Percentiles rank a stretch among this genome's conserved stretches.
phyloP scores from a whole-genome alignment of 1,140 invertebrate genomes.

The Neomicropteryx cornuta region DNA sequence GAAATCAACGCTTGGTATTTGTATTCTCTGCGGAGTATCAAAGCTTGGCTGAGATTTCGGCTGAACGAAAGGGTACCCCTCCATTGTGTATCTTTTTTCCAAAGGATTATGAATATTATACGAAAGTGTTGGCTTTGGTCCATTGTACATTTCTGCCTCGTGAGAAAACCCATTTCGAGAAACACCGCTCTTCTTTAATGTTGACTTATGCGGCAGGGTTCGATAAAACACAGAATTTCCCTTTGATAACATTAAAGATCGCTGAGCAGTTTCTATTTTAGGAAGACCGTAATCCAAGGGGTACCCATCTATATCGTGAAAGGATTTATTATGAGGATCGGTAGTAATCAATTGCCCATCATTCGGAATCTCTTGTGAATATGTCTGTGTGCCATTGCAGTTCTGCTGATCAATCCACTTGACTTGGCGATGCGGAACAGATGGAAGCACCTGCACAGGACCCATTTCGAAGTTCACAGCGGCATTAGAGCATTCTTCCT shows the following conservation, averaged over 20 bases:
- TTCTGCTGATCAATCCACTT: conserved; percentile 37
- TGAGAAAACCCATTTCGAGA: conserved; percentile 53
- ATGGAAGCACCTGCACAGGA: conserved; percentile 13
- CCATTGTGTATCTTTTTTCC: conserved; percentile 64
- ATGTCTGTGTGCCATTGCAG: conserved; percentile 13
- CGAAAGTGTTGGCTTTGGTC: conserved; percentile 22
- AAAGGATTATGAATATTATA: conserved; percentile 44
- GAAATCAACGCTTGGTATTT: background rate
- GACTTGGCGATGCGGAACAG: conserved; percentile 29
- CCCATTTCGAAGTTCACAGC: conserved; percentile 14
- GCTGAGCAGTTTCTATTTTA: conserved; percentile 43
- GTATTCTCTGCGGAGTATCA: background rate
- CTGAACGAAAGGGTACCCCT: conserved; percentile 57
- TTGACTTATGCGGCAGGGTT: conserved; percentile 61
- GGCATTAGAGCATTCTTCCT: conserved; percentile 16
- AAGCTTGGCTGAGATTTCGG: conserved; percentile 4
- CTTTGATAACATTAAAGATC: no score
- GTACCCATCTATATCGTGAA: conserved; percentile 63
- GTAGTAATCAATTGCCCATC: no score
- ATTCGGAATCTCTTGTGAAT: no score
- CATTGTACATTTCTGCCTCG: conserved; percentile 49
- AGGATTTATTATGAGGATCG: no score
- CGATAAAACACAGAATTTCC: conserved; percentile 55
- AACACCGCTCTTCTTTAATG: no score
- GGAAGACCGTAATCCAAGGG: conserved; percentile 69